Evolutionary conservation across 2,113 vertebrate species (phyloP), one percentile per base, ranked within the genome.

Genomic region (Gnathonemus longibarbis): DNA sequence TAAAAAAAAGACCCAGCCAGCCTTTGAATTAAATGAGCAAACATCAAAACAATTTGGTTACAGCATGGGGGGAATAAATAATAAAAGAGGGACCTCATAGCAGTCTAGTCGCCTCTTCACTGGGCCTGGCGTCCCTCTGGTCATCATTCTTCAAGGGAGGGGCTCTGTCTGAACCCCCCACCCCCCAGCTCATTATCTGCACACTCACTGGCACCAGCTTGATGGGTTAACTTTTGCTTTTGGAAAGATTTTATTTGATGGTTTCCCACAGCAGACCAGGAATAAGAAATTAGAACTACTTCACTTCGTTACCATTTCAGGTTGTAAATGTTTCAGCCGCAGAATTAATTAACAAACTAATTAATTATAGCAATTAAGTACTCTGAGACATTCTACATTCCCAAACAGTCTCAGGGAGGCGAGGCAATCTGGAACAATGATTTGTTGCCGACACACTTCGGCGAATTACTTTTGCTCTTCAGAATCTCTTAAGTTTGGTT

Each of bases 1-100:
- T n/a, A 5, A 19, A 42, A 24, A 85, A 80, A 80, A 24, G 24
- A 48, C 84, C 84, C 84, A 21, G 48, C 7, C 84, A 15, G 46
- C 10, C 24, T 86, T 86, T 48, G 84, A 86, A 86, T 86, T 86
- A 86, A 86, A 86, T 49, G 84, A 86, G 84, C 45, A 85, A 85
- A 85, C 84, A 86, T 86, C 74, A 80, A 80, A 80, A 80, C 74
- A 80, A 80, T 80, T 80, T 80, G 74, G 31, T 80, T 42, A 80
- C 74, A 42, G 74, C 74, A 39, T 70, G 62, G 10, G 74, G 74
- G 13, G 74, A 17, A 19, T 86, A 50, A 86, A 86, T 86, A 86
- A 86, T 86, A 27, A 86, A 50, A 86, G 84, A 86, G 45, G 84
- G 17, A 27, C 48, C 45, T 31, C 10, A 49, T 49, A 50, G 45